Conservation (phyloP, 2,888 invertebrate species). For the Acleris sparsana region DNA sequence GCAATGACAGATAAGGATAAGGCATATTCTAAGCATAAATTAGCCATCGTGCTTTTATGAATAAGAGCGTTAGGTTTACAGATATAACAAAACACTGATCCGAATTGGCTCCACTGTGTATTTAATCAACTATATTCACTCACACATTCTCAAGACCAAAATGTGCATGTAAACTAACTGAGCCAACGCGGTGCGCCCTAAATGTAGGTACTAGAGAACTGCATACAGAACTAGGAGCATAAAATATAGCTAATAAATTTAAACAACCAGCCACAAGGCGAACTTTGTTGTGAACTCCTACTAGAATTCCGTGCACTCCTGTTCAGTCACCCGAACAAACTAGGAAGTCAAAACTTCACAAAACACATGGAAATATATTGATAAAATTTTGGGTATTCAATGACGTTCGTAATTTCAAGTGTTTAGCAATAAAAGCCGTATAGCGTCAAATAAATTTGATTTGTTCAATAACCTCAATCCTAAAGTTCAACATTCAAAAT, state of each 20-base stretch:
- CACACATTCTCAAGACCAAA: background rate
- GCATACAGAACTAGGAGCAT: constrained; percentile 19
- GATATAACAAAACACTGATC: too few species aligned
- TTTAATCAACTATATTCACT: background rate
- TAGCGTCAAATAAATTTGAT: too few species aligned
- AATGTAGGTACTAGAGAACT: constrained; percentile 9
- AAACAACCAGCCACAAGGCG: constrained; percentile 28
- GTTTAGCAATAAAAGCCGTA: too few species aligned
- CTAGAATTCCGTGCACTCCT: constrained; percentile 33
- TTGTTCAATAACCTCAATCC: too few species aligned
- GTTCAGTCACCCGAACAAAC: constrained; percentile 35
- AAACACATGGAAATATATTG: constrained; percentile 28
- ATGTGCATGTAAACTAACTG: background rate
- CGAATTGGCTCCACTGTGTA: too few species aligned
- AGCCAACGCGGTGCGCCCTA: background rate
- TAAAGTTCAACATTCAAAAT: too few species aligned
- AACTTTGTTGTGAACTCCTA: constrained; percentile 33
- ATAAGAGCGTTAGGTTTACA: too few species aligned
- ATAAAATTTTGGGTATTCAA: constrained; percentile 5
- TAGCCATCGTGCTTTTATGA: too few species aligned
- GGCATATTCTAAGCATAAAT: too few species aligned
- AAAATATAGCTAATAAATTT: constrained; percentile 37
- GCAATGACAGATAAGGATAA: too few species aligned
- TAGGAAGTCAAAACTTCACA: constrained; percentile 30
- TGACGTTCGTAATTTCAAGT: background rate